phyloP scores from a whole-genome alignment of 2,888 invertebrate genomes.

The Romanomermis culicivorax region DNA sequence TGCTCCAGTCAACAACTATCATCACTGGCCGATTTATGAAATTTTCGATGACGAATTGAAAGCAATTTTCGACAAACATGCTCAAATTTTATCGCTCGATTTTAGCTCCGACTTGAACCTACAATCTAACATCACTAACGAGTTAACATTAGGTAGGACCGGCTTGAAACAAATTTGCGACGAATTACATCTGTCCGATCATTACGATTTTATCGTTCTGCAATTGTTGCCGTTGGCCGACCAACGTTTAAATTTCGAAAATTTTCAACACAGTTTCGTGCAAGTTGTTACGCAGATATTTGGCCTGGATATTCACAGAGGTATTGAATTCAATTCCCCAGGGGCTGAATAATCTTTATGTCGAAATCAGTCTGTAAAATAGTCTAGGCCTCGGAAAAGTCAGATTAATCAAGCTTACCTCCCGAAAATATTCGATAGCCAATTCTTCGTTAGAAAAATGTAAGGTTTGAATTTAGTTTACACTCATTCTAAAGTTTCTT shows the following conservation, averaged over 20 bases:
- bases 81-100: neutral
- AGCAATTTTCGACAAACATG: neutral
- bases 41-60: neutral
- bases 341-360: no score
- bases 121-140: neutral
- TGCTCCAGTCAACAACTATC: no score
- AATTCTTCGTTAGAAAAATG: no score
- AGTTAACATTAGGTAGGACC: neutral
- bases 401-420: no score
- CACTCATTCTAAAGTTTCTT: no score
- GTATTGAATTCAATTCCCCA: no score
- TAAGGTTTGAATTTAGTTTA: no score
- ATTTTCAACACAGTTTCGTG: neutral
- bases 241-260: neutral
- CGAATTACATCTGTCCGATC: slow-evolving; percentile 1
- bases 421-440: no score
- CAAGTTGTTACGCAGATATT: neutral
- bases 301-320: no score
- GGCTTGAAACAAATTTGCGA: neutral
- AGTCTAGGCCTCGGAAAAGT: no score
- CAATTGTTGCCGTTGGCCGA: neutral
- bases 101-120: neutral
- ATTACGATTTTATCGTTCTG: neutral
- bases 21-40: no score
- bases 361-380: no score